phyloP scores from a whole-genome alignment of 2,113 vertebrate species.

The Pituophis catenifer region DNA sequence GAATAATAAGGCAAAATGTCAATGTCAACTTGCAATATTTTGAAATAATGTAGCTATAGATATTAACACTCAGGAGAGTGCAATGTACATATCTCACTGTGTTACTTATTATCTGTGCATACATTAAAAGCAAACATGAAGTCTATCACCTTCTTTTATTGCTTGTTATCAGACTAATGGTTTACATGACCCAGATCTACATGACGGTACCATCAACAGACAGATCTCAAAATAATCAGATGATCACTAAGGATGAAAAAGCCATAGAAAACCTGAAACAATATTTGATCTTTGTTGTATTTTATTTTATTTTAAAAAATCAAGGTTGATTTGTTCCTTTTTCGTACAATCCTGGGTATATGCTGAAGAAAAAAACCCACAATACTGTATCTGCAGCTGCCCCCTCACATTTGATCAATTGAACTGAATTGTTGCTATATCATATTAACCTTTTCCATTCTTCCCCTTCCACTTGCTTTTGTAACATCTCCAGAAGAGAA shows the following conservation, averaged over 20 bases:
- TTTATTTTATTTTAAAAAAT: background rate
- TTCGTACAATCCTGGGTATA: background rate
- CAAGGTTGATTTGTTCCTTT: background rate
- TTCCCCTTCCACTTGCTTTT: background rate
- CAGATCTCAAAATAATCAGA: background rate
- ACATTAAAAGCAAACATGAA: background rate
- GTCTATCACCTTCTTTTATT: background rate
- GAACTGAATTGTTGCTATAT: background rate
- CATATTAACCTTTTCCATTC: background rate
- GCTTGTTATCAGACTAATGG: background rate
- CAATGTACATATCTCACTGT: background rate
- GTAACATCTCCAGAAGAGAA: background rate
- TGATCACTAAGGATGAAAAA: background rate
- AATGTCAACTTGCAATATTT: background rate
- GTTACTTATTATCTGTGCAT: background rate
- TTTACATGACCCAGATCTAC: background rate
- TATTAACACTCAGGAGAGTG: background rate
- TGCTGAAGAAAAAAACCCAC: background rate
- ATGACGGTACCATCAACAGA: background rate
- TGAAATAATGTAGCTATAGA: background rate
- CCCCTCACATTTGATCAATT: background rate
- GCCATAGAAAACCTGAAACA: background rate
- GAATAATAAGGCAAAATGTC: background rate
- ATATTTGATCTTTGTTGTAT: background rate
- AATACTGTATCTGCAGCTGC: background rate